Percentiles rank a stretch among this genome's conserved stretches.
These are phyloP conservation scores for Lipotes vexillifer DNA, from an alignment of 2,113 vertebrate genomes.

Conservation along the genomic window DNA sequence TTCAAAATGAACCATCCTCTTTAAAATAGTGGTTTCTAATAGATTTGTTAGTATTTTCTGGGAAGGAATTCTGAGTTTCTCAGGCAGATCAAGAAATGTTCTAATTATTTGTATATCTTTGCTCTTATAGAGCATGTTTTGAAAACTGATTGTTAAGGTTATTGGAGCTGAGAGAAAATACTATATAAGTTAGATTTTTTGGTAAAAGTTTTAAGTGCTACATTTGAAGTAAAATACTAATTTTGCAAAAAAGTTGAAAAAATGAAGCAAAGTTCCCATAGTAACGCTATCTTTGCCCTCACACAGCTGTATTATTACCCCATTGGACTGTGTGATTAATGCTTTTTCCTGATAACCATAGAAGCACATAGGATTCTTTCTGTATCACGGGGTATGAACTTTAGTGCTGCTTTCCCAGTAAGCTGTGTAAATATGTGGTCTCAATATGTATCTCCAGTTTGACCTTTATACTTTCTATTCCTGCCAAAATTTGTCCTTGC, in stretches of 20 bases:
- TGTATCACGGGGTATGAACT: slow-evolving; percentile 46
- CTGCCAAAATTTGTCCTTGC: slow-evolving; percentile 51
- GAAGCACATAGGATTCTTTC: slow-evolving; percentile 15
- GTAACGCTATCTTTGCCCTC: slow-evolving; percentile 20
- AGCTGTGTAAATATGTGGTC: slow-evolving; percentile 49
- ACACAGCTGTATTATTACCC: slow-evolving; percentile 1
- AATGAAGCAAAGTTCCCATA: background rate
- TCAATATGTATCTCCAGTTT: slow-evolving; percentile 41
- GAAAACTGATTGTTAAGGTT: slow-evolving; percentile 29
- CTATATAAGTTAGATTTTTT: background rate
- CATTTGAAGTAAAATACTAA: background rate
- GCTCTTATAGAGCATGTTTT: background rate
- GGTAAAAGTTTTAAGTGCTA: background rate
- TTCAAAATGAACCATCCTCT: background rate
- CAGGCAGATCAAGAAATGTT: background rate
- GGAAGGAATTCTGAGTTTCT: background rate
- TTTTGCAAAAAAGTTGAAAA: slow-evolving; percentile 19
- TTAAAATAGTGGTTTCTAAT: background rate
- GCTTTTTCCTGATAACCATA: slow-evolving; percentile 19
- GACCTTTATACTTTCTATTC: slow-evolving; percentile 45
- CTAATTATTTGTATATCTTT: background rate
- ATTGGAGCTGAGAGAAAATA: background rate
- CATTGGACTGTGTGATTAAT: background rate
- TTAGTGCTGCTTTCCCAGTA: slow-evolving; percentile 37
- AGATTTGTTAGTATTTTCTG: background rate